A percentile compares a stretch with the other conserved stretches of the same genome.
Conservation (phyloP, 2,113 vertebrate genomes). For the Oxyruncus cristatus region DNA sequence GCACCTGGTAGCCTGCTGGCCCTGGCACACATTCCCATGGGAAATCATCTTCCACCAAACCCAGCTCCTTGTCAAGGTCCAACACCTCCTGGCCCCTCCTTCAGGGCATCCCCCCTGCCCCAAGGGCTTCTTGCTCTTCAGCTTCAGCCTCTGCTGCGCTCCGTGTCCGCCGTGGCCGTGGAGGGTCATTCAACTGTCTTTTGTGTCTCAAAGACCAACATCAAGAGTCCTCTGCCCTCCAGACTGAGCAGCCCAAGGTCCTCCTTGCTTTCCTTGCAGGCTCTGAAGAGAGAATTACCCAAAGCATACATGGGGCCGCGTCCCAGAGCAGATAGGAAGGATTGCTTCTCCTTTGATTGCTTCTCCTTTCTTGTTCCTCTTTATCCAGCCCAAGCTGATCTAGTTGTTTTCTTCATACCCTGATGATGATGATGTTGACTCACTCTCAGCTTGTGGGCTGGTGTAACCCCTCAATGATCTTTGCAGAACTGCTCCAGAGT, state of each 20-base stretch:
- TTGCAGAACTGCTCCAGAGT: not conserved
- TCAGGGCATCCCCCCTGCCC: not conserved
- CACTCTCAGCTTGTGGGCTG: not conserved
- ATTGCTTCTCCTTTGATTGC: not conserved
- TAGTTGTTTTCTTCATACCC: not conserved
- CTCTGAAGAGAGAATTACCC: not conserved
- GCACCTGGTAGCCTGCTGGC: not conserved
- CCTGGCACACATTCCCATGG: not conserved
- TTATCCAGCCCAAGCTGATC: not conserved
- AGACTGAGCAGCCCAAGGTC: not conserved
- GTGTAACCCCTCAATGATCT: not conserved
- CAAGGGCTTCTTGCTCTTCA: not conserved
- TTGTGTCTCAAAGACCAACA: not conserved
- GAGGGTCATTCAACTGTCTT: not conserved
- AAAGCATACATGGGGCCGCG: fast-evolving
- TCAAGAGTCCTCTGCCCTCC: not conserved
- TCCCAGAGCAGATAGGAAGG: not conserved
- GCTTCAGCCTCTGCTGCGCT: not conserved
- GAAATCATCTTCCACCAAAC: not conserved
- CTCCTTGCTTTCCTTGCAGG: not conserved
- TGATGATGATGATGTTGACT: not conserved
- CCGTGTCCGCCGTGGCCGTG: not conserved
- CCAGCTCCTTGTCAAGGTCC: not conserved
- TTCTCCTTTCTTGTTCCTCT: constrained; percentile 55
- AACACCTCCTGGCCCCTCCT: not conserved